phyloP scores from a whole-genome alignment of 2,888 invertebrate species.

The Strigamia crassipes region DNA sequence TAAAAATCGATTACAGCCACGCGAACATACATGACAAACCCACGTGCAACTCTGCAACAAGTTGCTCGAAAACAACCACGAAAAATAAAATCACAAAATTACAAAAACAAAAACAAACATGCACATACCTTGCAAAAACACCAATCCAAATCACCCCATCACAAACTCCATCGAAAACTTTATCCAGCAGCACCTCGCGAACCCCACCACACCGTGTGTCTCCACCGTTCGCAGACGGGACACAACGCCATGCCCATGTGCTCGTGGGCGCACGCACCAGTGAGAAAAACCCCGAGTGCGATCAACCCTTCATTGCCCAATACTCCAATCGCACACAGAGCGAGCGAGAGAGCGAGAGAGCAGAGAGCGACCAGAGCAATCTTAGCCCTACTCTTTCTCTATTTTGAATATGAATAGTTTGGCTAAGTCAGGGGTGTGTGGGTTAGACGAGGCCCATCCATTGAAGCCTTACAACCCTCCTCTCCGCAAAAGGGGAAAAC shows the following conservation, averaged over 20 bases:
- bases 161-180: not conserved
- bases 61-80: not conserved
- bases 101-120: not conserved
- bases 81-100: not conserved
- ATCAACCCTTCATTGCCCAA: slow-evolving; percentile 12
- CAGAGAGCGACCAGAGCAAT: not conserved
- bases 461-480: slow-evolving; percentile 39
- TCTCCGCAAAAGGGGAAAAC: slow-evolving; percentile 33
- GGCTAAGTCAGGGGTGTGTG: slow-evolving; percentile 35
- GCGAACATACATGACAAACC: not conserved
- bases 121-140: not conserved
- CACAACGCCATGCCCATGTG: not conserved
- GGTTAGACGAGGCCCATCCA: slow-evolving; percentile 28
- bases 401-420: slow-evolving; percentile 42
- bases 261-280: not conserved
- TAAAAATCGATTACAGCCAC: not conserved
- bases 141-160: not conserved
- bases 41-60: not conserved
- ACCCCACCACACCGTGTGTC: not conserved
- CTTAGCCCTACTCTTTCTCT: not conserved
- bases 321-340: not conserved
- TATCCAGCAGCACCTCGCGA: not conserved
- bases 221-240: not conserved
- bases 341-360: not conserved
- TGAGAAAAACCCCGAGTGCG: not conserved